A percentile compares a stretch with the other conserved stretches of the same genome.
Evolutionary conservation across 2,797 vertebrate genomes (phyloP).

Genomic region (Phoebastria nigripes): DNA sequence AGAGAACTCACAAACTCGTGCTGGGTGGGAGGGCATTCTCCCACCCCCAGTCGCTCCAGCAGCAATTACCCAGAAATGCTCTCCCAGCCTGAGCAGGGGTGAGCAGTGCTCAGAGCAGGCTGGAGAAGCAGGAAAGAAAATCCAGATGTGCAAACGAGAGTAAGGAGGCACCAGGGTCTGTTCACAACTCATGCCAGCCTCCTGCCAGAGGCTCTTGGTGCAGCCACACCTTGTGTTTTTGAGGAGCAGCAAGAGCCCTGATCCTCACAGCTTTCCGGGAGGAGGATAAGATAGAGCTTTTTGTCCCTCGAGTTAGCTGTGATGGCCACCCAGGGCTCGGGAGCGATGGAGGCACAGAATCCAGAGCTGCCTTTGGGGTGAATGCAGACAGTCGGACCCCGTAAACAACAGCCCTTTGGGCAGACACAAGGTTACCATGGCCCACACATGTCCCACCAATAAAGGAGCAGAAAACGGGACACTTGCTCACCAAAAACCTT

Average conservation of each 20-base stretch:
- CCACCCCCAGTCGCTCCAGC: accelerated
- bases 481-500: not conserved
- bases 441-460: not conserved
- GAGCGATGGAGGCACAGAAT: not conserved
- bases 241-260: not conserved
- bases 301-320: not conserved
- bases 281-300: not conserved
- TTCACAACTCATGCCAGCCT: not conserved
- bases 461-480: not conserved
- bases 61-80: not conserved
- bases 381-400: not conserved
- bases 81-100: not conserved
- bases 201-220: not conserved
- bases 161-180: not conserved
- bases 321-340: not conserved
- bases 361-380: not conserved
- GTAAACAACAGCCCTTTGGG: not conserved
- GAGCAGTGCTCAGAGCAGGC: not conserved
- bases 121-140: not conserved
- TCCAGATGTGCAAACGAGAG: not conserved
- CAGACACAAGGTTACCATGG: not conserved
- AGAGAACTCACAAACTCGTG: not conserved
- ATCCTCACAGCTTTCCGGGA: not conserved
- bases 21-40: not conserved
- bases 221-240: not conserved